Evolutionary conservation across 2,797 vertebrate genomes (phyloP).

Genomic region (Toxotes lorentzi): DNA sequence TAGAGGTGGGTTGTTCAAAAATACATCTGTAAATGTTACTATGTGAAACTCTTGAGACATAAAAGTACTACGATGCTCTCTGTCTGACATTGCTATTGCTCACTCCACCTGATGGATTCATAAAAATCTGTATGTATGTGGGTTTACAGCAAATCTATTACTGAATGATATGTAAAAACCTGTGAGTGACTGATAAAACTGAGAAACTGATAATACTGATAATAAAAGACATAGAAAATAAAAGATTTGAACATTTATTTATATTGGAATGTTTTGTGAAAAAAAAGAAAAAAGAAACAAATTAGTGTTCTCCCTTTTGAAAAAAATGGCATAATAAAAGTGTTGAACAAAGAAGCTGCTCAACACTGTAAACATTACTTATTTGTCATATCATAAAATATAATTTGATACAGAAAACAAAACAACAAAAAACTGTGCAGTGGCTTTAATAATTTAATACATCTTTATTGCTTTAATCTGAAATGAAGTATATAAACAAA

Average conservation of each 20-base stretch:
- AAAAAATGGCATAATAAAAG: neutral
- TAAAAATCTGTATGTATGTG: neutral
- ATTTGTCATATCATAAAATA: neutral
- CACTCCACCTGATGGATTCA: no score
- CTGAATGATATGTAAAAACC: neutral
- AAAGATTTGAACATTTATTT: neutral
- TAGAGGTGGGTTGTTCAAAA: neutral
- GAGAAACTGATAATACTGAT: no score
- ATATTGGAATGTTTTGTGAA: neutral
- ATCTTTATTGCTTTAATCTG: neutral
- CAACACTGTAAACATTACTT: neutral
- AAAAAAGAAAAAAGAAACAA: neutral
- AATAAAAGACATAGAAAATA: no score
- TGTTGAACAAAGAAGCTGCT: neutral
- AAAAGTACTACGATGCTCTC: neutral
- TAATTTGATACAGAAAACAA: conserved; percentile 1
- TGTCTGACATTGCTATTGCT: neutral
- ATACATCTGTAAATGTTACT: neutral
- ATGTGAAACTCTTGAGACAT: conserved; percentile 5
- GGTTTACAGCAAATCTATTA: neutral
- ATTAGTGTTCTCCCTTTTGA: neutral
- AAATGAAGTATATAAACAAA: neutral
- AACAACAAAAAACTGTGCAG: neutral
- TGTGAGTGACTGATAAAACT: neutral
- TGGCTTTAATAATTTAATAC: neutral